Evolutionary conservation across 1,140 invertebrate species (phyloP).

Genomic region (Choristoneura fumiferana): DNA sequence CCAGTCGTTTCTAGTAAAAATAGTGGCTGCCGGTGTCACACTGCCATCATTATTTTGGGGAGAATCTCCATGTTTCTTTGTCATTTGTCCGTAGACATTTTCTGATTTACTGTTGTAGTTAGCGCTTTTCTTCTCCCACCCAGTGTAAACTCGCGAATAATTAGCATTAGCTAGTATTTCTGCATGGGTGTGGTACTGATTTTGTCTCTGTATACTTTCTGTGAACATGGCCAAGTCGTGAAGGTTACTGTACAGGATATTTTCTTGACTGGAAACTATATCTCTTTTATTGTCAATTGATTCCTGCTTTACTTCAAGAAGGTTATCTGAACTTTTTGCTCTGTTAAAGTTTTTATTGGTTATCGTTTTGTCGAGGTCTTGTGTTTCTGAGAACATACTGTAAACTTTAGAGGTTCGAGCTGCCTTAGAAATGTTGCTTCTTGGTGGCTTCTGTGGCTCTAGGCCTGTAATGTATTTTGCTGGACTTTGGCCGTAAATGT

Average conservation of each 20-base stretch:
- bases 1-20: constrained; percentile 79
- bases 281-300: constrained; percentile 59
- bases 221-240: constrained; percentile 71
- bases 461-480: constrained; percentile 75
- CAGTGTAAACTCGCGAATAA: constrained; percentile 71
- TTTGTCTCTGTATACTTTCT: constrained; percentile 67
- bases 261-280: constrained; percentile 71
- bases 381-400: constrained; percentile 70
- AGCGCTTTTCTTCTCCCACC: constrained; percentile 69
- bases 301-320: constrained; percentile 71
- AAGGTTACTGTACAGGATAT: constrained; percentile 71
- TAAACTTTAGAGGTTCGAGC: constrained; percentile 74
- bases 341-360: constrained; percentile 68
- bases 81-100: constrained; percentile 62
- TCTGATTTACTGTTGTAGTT: constrained; percentile 55
- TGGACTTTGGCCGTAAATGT: constrained; percentile 67
- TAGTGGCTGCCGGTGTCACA: constrained; percentile 72
- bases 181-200: constrained; percentile 53
- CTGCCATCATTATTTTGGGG: constrained; percentile 63
- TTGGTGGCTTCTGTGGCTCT: constrained; percentile 76
- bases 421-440: constrained; percentile 68
- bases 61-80: constrained; percentile 51
- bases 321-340: constrained; percentile 74
- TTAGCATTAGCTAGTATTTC: constrained; percentile 50
- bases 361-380: constrained; percentile 55